Evolutionary conservation across 2,888 invertebrate genomes (phyloP).

Genomic region (Agriopis leucophaearia): DNA sequence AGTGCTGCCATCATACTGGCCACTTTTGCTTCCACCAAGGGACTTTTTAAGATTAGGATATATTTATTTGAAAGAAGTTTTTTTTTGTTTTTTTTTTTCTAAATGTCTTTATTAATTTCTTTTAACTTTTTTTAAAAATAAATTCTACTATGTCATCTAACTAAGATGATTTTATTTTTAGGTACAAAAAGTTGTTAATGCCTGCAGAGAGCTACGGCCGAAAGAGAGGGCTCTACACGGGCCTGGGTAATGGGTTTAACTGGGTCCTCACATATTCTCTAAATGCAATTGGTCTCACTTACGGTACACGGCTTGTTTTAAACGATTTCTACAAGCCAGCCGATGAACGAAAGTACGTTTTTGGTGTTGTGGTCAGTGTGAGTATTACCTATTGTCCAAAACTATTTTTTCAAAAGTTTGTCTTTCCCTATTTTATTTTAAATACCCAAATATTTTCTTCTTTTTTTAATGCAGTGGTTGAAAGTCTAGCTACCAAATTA

Average conservation of each 20-base stretch:
- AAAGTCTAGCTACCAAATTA: neutral
- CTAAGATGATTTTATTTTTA: constrained; percentile 45
- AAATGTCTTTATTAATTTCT: neutral
- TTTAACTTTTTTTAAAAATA: no score
- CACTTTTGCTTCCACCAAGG: no score
- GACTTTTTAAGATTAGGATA: no score
- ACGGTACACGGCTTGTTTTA: constrained; percentile 90
- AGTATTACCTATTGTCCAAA: constrained; percentile 55
- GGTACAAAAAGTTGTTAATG: constrained; percentile 84
- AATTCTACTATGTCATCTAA: no score
- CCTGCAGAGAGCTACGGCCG: constrained; percentile 89
- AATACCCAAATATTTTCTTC: no score
- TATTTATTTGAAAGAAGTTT: no score
- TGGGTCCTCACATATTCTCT: constrained; percentile 92
- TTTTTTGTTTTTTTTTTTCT: no score
- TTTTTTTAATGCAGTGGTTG: no score
- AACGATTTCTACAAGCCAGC: constrained; percentile 85
- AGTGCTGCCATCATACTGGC: no score
- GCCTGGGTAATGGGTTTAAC: constrained; percentile 90
- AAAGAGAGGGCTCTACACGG: constrained; percentile 88
- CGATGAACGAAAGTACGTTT: constrained; percentile 88
- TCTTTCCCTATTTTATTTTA: no score
- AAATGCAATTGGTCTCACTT: constrained; percentile 92
- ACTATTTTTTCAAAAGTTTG: neutral
- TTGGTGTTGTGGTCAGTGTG: constrained; percentile 90